Evolutionary conservation across 2,797 vertebrate genomes (phyloP).

Genomic region (Prionace glauca): DNA sequence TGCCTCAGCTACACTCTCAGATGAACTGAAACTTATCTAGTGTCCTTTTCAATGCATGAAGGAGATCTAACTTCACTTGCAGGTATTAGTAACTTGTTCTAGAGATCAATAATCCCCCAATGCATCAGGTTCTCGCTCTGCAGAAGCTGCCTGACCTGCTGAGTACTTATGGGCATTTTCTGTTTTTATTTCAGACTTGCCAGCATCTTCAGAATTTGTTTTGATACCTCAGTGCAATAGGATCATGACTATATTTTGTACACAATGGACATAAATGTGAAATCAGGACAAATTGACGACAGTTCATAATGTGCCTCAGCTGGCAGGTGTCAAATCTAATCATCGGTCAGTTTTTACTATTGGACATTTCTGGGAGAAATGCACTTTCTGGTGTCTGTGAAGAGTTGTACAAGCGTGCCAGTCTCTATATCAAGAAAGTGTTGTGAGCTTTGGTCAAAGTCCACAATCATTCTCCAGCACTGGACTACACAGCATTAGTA

Average conservation of each 20-base stretch:
- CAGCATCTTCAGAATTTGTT: too few relatives aligned
- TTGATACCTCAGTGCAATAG: background rate
- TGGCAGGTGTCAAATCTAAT: background rate
- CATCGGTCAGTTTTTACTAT: background rate
- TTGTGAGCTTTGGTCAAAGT: background rate
- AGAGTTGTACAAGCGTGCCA: background rate
- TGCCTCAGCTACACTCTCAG: too few relatives aligned
- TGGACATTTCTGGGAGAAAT: background rate
- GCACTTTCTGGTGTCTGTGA: background rate
- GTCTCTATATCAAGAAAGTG: background rate
- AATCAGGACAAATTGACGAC: background rate
- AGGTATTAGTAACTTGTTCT: background rate
- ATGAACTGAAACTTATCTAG: background rate
- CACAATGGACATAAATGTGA: background rate
- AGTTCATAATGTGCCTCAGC: background rate
- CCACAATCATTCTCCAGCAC: background rate
- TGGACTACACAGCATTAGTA: background rate
- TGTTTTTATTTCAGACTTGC: too few relatives aligned
- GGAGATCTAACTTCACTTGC: background rate
- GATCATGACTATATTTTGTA: background rate
- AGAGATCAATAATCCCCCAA: background rate
- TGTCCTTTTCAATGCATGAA: background rate
- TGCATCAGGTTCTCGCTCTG: too few relatives aligned
- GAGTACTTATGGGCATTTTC: too few relatives aligned
- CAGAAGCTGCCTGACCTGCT: too few relatives aligned